These are phyloP conservation scores for Mesorhabditis belari DNA, from an alignment of 2,888 invertebrate species.

Conservation along the genomic window DNA sequence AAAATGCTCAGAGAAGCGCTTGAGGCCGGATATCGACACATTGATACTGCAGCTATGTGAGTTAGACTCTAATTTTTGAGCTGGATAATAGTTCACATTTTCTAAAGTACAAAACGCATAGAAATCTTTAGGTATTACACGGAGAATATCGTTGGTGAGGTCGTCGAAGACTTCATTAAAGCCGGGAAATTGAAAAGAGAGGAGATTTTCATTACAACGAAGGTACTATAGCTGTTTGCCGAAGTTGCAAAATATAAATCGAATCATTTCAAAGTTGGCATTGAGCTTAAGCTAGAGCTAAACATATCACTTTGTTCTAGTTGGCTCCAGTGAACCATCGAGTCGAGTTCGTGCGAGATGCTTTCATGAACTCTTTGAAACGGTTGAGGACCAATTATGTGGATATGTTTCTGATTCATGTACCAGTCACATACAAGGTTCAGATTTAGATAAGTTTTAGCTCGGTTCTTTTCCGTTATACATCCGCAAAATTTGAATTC, in stretches of 20 bases:
- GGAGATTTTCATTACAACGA: slow-evolving; percentile 21
- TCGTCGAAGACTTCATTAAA: slow-evolving; percentile 64
- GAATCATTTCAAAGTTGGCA: too few species aligned
- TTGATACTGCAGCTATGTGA: neutral
- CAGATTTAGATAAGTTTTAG: too few species aligned
- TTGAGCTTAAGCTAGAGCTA: too few species aligned
- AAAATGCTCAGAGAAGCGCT: neutral
- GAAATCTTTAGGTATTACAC: slow-evolving; percentile 70
- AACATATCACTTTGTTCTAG: slow-evolving; percentile 4
- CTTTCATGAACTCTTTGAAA: slow-evolving; percentile 9
- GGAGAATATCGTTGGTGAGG: slow-evolving; percentile 65
- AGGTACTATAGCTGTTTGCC: slow-evolving; percentile 9
- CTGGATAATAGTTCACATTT: too few species aligned
- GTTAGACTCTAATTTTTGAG: too few species aligned
- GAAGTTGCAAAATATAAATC: too few species aligned
- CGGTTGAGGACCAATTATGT: slow-evolving; percentile 14
- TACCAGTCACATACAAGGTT: neutral
- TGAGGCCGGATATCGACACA: neutral
- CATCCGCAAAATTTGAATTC: too few species aligned
- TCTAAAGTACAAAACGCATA: too few species aligned
- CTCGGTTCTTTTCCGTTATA: too few species aligned
- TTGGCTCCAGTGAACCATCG: slow-evolving; percentile 11
- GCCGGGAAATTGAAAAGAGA: slow-evolving; percentile 61
- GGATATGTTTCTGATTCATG: slow-evolving; percentile 17
- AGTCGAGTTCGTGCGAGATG: slow-evolving; percentile 4